These are phyloP conservation scores for Stichopus chloronotus DNA, from an alignment of 35 echinoderm and acorn worm species.

Conservation along the genomic window DNA sequence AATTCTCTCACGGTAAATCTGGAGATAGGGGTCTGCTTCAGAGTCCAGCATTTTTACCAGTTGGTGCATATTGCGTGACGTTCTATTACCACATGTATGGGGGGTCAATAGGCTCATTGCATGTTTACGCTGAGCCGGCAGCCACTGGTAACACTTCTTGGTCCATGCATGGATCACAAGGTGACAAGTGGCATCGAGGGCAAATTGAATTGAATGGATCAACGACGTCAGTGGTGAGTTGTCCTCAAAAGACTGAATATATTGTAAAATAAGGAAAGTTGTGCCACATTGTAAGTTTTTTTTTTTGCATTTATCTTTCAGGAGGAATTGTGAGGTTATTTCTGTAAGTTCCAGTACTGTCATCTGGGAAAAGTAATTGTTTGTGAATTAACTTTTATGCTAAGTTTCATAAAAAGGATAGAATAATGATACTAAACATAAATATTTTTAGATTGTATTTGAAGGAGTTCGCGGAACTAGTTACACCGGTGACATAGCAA, in stretches of 20 bases:
- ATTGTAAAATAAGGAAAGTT: too few relatives aligned
- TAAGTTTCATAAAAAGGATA: too few relatives aligned
- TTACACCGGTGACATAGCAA: background rate
- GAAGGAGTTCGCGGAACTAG: background rate
- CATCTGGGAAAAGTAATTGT: too few relatives aligned
- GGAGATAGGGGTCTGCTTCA: background rate
- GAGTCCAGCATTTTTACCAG: background rate
- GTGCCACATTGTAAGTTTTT: too few relatives aligned
- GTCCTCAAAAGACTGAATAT: too few relatives aligned
- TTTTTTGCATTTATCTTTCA: too few relatives aligned
- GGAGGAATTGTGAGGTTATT: too few relatives aligned
- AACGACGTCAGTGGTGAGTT: background rate
- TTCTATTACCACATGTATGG: constrained; percentile 8
- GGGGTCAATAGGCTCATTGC: background rate
- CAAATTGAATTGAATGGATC: background rate
- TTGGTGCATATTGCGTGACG: background rate
- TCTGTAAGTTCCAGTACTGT: too few relatives aligned
- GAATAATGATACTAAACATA: too few relatives aligned
- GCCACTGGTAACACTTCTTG: background rate
- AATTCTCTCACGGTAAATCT: background rate
- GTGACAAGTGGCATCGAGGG: background rate
- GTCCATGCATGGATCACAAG: background rate
- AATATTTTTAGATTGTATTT: background rate
- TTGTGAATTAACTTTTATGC: too few relatives aligned
- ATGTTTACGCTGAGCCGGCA: background rate